phyloP scores from a whole-genome alignment of 2,113 vertebrate species.

The Acrocephalus kingi region DNA sequence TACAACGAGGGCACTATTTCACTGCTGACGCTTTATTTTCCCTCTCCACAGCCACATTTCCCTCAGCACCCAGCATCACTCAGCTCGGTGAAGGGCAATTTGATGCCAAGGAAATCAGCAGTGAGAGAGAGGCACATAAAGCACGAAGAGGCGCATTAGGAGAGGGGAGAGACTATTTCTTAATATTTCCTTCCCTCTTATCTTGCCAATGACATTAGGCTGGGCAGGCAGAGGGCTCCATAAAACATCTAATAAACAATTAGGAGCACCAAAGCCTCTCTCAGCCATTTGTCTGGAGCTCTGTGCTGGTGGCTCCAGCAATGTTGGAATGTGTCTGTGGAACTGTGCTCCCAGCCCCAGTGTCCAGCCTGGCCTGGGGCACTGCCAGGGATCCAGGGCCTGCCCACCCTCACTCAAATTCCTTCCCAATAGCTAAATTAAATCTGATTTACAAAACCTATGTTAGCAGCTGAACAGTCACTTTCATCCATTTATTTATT shows the following conservation, averaged over 20 bases:
- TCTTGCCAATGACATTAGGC: not conserved
- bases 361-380: not conserved
- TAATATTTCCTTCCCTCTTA: not conserved
- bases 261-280: not conserved
- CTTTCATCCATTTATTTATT: not conserved
- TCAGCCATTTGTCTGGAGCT: not conserved
- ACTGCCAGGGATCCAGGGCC: not conserved
- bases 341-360: not conserved
- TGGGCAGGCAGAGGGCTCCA: not conserved
- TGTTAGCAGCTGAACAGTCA: rapidly evolving
- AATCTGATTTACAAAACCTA: not conserved
- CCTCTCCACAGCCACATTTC: not conserved
- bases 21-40: not conserved
- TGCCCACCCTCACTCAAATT: no score
- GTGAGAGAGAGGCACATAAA: not conserved
- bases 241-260: not conserved
- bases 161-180: not conserved
- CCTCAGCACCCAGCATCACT: not conserved
- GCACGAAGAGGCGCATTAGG: not conserved
- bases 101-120: not conserved
- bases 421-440: not conserved
- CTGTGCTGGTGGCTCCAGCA: not conserved
- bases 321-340: not conserved
- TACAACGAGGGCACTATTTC: not conserved
- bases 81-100: not conserved